These are phyloP conservation scores for Regulus satrapa DNA, from an alignment of 2,113 vertebrate genomes.

Conservation along the genomic window DNA sequence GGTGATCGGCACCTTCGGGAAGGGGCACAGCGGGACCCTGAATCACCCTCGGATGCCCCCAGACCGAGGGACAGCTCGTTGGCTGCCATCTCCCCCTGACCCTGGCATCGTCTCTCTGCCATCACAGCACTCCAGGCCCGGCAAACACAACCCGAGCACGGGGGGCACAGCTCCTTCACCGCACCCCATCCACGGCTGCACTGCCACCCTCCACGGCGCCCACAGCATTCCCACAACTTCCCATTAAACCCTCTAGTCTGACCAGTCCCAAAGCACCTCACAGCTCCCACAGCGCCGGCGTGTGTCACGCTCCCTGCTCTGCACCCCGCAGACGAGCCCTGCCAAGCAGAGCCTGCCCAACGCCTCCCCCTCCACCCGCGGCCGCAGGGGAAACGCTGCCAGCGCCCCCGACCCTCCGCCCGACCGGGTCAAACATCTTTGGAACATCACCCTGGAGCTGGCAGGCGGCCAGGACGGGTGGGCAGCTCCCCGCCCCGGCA, in stretches of 20 bases:
- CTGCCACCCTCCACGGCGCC: rapidly evolving
- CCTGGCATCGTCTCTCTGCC: background rate
- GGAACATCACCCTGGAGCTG: background rate
- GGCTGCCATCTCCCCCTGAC: background rate
- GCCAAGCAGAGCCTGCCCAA: background rate
- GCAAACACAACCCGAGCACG: background rate
- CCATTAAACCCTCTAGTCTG: background rate
- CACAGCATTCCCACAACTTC: background rate
- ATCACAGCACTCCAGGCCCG: background rate
- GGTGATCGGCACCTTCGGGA: background rate
- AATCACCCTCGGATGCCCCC: background rate
- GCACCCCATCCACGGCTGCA: background rate
- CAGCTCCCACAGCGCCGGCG: background rate
- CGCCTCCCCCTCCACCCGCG: rapidly evolving
- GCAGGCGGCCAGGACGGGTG: background rate
- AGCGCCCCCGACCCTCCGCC: too few species aligned
- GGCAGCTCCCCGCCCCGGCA: background rate
- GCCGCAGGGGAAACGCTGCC: background rate
- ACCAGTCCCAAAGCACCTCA: background rate
- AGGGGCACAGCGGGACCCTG: background rate
- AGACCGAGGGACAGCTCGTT: rapidly evolving
- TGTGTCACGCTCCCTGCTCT: background rate
- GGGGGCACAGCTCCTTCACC: background rate
- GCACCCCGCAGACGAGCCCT: background rate
- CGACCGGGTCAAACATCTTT: background rate